phyloP scores from a whole-genome alignment of 1,140 invertebrate genomes.

The Probaryconus sp. region DNA sequence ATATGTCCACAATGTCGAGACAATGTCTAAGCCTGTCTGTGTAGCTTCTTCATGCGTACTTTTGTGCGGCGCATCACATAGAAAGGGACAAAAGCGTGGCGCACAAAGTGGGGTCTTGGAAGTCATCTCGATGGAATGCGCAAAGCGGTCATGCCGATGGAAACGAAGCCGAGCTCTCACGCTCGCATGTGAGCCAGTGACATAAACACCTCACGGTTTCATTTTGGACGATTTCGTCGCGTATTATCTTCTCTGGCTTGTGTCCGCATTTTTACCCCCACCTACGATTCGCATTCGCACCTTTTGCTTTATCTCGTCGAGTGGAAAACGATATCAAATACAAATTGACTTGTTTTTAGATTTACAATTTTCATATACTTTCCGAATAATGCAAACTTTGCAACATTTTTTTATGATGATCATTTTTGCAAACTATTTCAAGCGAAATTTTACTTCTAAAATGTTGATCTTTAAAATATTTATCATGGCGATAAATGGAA shows the following conservation, averaged over 20 bases:
- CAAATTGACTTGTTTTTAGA: too few relatives aligned
- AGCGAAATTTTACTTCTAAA: too few relatives aligned
- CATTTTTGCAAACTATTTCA: too few relatives aligned
- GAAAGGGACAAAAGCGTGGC: conserved; percentile 31
- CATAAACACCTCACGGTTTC: background rate
- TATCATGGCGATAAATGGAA: too few relatives aligned
- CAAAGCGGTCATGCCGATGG: conserved; percentile 67
- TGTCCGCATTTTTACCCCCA: conserved; percentile 16
- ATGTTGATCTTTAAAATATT: too few relatives aligned
- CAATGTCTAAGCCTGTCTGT: conserved; percentile 64
- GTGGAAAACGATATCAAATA: too few relatives aligned
- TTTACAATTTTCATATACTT: too few relatives aligned
- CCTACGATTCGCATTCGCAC: conserved; percentile 8
- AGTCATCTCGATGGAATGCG: conserved; percentile 73
- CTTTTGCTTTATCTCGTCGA: conserved; percentile 25
- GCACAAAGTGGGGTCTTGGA: conserved; percentile 62
- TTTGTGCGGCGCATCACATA: conserved; percentile 30
- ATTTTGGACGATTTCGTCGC: background rate
- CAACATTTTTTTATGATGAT: too few relatives aligned
- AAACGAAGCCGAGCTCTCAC: conserved; percentile 34
- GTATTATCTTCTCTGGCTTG: conserved; percentile 8
- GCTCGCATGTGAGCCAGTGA: background rate
- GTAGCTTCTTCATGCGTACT: conserved; percentile 26
- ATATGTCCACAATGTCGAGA: conserved; percentile 66
- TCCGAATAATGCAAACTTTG: too few relatives aligned